Evolutionary conservation across 2,113 vertebrate genomes (phyloP).

Genomic region (Eulacestoma nigropectus): DNA sequence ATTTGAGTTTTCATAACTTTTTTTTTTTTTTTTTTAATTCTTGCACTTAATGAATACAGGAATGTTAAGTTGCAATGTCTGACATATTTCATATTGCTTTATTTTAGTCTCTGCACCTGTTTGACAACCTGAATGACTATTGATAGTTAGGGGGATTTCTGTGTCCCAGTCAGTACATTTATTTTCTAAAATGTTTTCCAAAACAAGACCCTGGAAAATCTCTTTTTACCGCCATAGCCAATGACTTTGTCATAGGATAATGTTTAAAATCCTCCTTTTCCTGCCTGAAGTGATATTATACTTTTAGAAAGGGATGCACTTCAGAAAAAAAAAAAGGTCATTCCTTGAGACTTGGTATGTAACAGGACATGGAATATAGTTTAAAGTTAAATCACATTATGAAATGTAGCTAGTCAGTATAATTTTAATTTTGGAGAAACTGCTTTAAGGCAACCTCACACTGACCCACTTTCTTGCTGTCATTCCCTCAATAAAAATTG

Average conservation of each 20-base stretch:
- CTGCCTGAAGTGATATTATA: neutral
- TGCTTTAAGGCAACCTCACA: neutral
- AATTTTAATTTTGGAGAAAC: neutral
- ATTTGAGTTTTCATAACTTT: neutral
- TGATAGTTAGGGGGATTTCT: neutral
- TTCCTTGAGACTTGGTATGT: neutral
- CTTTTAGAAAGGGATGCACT: neutral
- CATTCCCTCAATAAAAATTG: neutral
- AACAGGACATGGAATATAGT: neutral
- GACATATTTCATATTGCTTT: neutral
- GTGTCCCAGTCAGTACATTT: neutral
- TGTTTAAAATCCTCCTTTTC: neutral
- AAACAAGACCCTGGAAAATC: neutral
- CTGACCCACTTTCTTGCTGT: neutral
- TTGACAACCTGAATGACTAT: neutral
- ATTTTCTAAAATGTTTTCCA: neutral
- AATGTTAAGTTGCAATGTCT: neutral
- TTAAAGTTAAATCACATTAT: neutral
- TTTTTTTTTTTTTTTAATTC: neutral
- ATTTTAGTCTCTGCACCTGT: neutral
- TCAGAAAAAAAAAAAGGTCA: neutral
- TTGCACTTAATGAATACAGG: neutral
- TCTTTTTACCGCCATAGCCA: neutral
- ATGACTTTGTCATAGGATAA: neutral
- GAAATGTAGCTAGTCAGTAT: neutral